A percentile compares a stretch with the other conserved stretches of the same genome.
phyloP scores from a whole-genome alignment of 2,888 invertebrate species.

The Cheilosia vulpina region DNA sequence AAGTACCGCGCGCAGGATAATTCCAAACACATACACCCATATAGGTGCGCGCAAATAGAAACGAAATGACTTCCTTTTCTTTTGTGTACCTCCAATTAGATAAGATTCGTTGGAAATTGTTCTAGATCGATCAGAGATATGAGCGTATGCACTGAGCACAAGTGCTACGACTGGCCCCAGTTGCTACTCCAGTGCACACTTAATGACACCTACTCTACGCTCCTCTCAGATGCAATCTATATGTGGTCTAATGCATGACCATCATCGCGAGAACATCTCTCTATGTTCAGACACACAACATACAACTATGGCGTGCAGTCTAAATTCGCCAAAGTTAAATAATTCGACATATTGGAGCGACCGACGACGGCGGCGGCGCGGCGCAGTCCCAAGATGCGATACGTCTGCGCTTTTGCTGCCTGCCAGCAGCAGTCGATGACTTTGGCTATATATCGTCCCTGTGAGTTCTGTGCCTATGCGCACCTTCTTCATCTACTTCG shows the following conservation, averaged over 20 bases:
- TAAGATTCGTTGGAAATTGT: conserved; percentile 73
- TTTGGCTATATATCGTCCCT: conserved; percentile 53
- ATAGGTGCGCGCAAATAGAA: background rate
- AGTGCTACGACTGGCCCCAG: conserved; percentile 30
- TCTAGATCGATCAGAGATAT: conserved; percentile 72
- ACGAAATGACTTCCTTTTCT: conserved; percentile 52
- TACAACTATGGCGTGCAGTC: conserved; percentile 65
- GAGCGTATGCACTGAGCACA: conserved; percentile 15
- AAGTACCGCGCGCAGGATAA: conserved; percentile 49
- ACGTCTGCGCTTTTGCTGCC: conserved; percentile 33
- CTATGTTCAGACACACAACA: conserved; percentile 28
- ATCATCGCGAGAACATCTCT: conserved; percentile 64
- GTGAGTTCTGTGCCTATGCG: background rate
- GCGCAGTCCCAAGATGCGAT: conserved; percentile 45
- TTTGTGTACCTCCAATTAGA: conserved; percentile 61
- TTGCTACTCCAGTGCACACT: conserved; percentile 67
- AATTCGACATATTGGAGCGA: conserved; percentile 67
- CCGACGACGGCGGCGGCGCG: no score
- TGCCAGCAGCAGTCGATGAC: conserved; percentile 66
- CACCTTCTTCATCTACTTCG: background rate
- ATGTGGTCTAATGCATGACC: conserved; percentile 68
- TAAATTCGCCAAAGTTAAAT: conserved; percentile 70
- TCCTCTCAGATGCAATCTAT: conserved; percentile 64
- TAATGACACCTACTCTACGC: conserved; percentile 74
- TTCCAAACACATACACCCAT: conserved; percentile 22